Percentiles rank a stretch among this genome's conserved stretches.
Conservation (phyloP, 2,113 vertebrate genomes). For the Barnardius zonarius region DNA sequence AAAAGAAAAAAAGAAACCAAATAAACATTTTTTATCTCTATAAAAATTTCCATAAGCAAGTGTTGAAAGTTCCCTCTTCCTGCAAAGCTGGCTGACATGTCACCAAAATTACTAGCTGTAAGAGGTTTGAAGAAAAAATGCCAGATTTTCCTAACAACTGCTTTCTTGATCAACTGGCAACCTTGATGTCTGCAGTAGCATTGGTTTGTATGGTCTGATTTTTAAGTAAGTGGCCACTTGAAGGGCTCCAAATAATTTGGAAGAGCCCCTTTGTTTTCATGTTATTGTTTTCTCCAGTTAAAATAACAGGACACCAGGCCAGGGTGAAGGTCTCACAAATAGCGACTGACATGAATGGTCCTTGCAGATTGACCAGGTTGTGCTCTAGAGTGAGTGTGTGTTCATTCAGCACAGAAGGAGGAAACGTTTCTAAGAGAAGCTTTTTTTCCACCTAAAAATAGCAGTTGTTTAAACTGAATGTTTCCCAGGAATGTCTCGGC, state of each 20-base stretch:
- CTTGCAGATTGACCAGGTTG: neutral
- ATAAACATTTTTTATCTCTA: neutral
- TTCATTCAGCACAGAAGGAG: neutral
- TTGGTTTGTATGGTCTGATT: neutral
- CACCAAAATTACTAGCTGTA: neutral
- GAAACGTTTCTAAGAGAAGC: neutral
- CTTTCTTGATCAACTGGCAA: neutral
- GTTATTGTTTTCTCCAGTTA: neutral
- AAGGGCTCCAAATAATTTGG: neutral
- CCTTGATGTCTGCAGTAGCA: neutral
- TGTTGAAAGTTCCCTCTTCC: neutral
- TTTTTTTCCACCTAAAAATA: neutral
- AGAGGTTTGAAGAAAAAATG: neutral
- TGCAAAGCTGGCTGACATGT: neutral
- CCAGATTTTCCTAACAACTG: neutral
- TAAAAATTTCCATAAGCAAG: neutral
- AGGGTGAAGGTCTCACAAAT: neutral
- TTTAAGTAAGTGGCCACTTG: neutral
- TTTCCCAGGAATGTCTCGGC: neutral
- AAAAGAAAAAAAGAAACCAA: neutral
- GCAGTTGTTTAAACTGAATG: rapidly evolving
- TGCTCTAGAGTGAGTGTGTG: rapidly evolving
- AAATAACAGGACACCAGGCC: neutral
- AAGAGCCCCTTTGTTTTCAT: neutral
- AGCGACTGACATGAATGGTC: rapidly evolving